Evolutionary conservation across 2,888 invertebrate species (phyloP).

Genomic region (Rotaria macrura): DNA sequence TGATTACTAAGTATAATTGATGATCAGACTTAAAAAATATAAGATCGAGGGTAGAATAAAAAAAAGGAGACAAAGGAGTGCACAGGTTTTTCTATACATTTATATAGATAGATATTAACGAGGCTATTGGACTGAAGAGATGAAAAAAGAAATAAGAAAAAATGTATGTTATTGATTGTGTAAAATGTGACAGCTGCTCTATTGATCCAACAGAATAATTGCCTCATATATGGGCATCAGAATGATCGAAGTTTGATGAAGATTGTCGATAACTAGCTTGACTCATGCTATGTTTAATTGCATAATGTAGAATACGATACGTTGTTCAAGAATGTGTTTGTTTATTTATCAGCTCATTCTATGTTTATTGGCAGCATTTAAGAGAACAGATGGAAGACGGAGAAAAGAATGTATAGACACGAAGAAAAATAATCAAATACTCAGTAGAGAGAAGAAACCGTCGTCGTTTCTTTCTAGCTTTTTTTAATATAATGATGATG

Average conservation of each 20-base stretch:
- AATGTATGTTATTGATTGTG: conserved; percentile 8
- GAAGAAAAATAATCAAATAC: background rate
- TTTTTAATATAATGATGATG: background rate
- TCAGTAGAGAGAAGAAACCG: background rate
- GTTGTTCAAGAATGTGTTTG: background rate
- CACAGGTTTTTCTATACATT: background rate
- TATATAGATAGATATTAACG: background rate
- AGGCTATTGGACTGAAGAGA: background rate
- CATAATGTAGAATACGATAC: background rate
- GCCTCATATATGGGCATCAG: background rate
- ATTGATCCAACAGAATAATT: conserved; percentile 11
- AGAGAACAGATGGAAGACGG: background rate
- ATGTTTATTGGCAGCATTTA: background rate
- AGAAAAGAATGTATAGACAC: background rate
- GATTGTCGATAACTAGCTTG: background rate
- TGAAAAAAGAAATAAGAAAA: background rate
- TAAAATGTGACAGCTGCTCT: conserved; percentile 8
- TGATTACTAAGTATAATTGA: background rate
- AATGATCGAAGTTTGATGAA: conserved; percentile 5
- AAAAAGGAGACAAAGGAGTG: background rate
- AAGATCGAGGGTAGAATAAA: background rate
- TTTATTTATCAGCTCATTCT: background rate
- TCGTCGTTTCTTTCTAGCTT: background rate
- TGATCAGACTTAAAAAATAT: background rate
- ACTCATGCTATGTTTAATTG: background rate